A percentile compares a stretch with the other conserved stretches of the same genome.
phyloP scores from a whole-genome alignment of 2,888 invertebrate species.

The Lasioglossum oenotherae region DNA sequence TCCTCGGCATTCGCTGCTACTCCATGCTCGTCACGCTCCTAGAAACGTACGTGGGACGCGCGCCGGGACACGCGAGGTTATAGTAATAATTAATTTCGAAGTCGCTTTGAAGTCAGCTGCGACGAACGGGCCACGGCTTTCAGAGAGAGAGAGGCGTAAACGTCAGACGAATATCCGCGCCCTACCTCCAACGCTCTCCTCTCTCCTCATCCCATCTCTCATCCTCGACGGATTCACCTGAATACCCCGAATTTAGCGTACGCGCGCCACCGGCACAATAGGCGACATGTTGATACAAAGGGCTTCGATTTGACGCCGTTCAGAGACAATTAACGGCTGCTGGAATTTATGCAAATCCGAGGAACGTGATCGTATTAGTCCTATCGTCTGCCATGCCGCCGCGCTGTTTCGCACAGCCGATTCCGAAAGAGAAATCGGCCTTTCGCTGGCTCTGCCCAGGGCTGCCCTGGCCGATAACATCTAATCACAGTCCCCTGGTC shows the following conservation, averaged over 20 bases:
- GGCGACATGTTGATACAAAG: conserved; percentile 59
- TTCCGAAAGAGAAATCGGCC: conserved; percentile 38
- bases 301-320: conserved; percentile 56
- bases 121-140: conserved; percentile 63
- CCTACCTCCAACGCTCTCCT: neutral
- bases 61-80: conserved; percentile 70
- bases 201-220: neutral
- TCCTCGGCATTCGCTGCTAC: conserved; percentile 27
- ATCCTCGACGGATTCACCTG: conserved; percentile 52
- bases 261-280: conserved; percentile 28
- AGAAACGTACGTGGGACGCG: conserved; percentile 68
- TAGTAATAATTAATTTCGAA: conserved; percentile 80
- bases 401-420: neutral
- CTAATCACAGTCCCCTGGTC: neutral
- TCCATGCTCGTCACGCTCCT: conserved; percentile 60
- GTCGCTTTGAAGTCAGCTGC: conserved; percentile 79
- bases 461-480: neutral
- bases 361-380: conserved; percentile 44
- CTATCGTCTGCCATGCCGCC: neutral
- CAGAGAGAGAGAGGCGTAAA: conserved; percentile 66
- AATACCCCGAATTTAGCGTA: conserved; percentile 47
- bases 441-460: neutral
- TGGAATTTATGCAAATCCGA: conserved; percentile 56
- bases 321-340: conserved; percentile 55
- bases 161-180: conserved; percentile 59